Evolutionary conservation across 2,797 vertebrate genomes (phyloP).

Genomic region (Danio choprae): DNA sequence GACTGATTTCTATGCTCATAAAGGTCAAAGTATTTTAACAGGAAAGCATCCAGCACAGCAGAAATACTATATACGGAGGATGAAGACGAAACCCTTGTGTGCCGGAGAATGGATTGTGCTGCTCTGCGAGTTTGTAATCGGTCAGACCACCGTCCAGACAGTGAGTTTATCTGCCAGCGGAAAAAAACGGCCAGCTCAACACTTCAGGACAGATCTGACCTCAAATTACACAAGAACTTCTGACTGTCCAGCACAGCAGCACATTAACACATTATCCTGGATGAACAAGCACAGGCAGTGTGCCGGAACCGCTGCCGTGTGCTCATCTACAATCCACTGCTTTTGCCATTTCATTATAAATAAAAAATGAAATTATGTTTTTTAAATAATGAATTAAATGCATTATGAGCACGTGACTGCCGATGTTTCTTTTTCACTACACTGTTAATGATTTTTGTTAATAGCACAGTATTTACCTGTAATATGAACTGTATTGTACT

Average conservation of each 20-base stretch:
- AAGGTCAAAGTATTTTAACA: conserved; percentile 46
- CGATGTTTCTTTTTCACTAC: too few species aligned
- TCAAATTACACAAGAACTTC: conserved; percentile 33
- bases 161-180: conserved; percentile 47
- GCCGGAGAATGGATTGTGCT: conserved; percentile 49
- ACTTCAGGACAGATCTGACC: conserved; percentile 46
- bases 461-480: too few species aligned
- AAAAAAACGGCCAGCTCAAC: conserved; percentile 41
- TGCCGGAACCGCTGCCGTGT: not conserved
- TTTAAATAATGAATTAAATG: too few species aligned
- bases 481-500: too few species aligned
- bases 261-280: conserved; percentile 22
- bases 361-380: too few species aligned
- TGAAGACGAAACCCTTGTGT: conserved; percentile 21
- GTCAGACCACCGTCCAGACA: conserved; percentile 31
- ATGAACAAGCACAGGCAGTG: conserved; percentile 3
- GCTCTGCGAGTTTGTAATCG: conserved; percentile 53
- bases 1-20: not conserved
- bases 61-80: conserved; percentile 21
- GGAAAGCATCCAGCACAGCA: conserved; percentile 8
- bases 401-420: too few species aligned
- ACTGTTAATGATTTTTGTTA: too few species aligned
- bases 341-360: too few species aligned
- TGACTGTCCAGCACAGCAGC: conserved; percentile 10
- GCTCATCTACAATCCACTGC: too few species aligned